Percentiles rank a stretch among this genome's conserved stretches.
Evolutionary conservation across 2,888 invertebrate genomes (phyloP).

Genomic region (Ypsolopha scabrella): DNA sequence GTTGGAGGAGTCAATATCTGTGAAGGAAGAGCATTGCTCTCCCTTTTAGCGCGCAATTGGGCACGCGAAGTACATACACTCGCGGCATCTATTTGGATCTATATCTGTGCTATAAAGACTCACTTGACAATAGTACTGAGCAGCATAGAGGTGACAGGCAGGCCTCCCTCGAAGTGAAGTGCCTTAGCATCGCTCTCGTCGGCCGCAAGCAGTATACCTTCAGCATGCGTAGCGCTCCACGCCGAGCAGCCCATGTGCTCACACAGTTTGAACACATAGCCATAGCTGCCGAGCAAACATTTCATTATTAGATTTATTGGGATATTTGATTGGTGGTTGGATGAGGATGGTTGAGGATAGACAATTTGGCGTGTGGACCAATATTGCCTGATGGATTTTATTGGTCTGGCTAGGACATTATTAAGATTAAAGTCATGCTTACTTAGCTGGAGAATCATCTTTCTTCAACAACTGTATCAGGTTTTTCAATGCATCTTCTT

Average conservation of each 20-base stretch:
- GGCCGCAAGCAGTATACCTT: slow-evolving; percentile 94
- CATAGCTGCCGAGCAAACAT: slow-evolving; percentile 70
- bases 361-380: background rate
- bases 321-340: background rate
- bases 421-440: slow-evolving; percentile 6
- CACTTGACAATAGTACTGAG: slow-evolving; percentile 69
- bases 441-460: slow-evolving; percentile 84
- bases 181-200: slow-evolving; percentile 93
- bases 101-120: no score
- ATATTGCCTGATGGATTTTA: background rate
- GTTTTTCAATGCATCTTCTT: slow-evolving; percentile 77
- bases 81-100: no score
- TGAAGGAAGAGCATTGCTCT: no score
- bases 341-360: background rate
- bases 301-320: slow-evolving; percentile 13
- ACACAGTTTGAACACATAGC: slow-evolving; percentile 87
- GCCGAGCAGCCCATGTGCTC: slow-evolving; percentile 74
- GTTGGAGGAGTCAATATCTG: no score
- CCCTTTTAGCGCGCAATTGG: no score
- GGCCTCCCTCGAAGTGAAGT: slow-evolving; percentile 92
- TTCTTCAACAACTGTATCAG: slow-evolving; percentile 84
- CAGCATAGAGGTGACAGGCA: slow-evolving; percentile 79
- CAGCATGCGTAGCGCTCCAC: slow-evolving; percentile 80
- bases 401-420: background rate
- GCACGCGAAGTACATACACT: no score